Evolutionary conservation across 2,113 vertebrate species (phyloP).

Genomic region (Sylvilagus bachmani): DNA sequence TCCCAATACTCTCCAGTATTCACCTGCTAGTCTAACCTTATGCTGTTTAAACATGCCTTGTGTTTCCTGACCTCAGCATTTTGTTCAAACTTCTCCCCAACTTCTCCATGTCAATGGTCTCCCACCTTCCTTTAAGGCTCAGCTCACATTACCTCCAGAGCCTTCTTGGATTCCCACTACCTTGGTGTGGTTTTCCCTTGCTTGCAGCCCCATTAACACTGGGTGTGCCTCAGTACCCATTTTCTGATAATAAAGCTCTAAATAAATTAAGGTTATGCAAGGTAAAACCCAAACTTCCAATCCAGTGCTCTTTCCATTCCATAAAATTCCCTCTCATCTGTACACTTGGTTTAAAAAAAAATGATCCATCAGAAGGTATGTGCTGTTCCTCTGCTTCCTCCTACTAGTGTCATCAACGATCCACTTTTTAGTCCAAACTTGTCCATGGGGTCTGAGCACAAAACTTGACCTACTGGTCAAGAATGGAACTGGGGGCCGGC

Average conservation of each 20-base stretch:
- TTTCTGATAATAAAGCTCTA: background rate
- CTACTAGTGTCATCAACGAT: background rate
- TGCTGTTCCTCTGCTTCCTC: background rate
- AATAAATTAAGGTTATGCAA: background rate
- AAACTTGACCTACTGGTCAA: conserved; percentile 57
- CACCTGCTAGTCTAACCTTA: background rate
- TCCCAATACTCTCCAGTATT: background rate
- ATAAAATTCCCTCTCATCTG: background rate
- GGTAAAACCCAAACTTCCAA: background rate
- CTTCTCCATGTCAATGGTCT: background rate
- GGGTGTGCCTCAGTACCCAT: background rate
- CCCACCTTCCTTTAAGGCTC: background rate
- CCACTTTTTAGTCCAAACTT: conserved; percentile 38
- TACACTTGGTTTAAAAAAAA: background rate
- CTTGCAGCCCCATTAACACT: background rate
- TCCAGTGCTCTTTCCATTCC: background rate
- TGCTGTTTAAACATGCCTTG: background rate
- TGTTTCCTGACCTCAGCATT: background rate
- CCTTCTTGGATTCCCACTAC: background rate
- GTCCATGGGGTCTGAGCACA: background rate
- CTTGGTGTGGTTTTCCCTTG: background rate
- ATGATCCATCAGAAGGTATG: background rate
- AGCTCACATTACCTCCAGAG: background rate
- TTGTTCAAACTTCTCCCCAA: background rate
- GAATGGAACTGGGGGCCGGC: background rate